Evolutionary conservation across 2,113 vertebrate genomes (phyloP).

Genomic region (Myotis lucifugus): DNA sequence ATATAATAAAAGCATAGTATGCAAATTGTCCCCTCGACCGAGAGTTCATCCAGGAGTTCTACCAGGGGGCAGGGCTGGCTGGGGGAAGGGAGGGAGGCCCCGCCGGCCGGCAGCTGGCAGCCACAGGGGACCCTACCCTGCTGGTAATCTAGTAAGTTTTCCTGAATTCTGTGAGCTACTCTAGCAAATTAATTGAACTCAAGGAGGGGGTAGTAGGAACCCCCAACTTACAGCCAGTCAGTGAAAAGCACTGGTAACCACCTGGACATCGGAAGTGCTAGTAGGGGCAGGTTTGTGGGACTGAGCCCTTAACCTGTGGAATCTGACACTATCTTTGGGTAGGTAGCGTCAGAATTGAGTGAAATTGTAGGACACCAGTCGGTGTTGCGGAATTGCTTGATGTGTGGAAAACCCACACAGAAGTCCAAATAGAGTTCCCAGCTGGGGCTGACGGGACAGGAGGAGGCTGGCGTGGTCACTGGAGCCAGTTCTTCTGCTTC

Average conservation of each 20-base stretch:
- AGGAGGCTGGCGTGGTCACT: neutral
- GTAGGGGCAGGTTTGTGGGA: neutral
- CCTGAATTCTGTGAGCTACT: neutral
- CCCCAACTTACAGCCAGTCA: neutral
- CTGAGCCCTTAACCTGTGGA: neutral
- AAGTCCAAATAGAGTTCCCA: neutral
- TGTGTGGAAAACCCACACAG: neutral
- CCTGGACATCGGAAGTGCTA: neutral
- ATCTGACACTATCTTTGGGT: neutral
- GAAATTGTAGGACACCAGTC: neutral
- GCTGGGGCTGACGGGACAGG: neutral
- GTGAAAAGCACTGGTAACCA: neutral
- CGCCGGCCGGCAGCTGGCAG: too few species aligned
- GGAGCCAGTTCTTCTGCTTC: neutral
- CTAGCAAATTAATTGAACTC: conserved; percentile 13
- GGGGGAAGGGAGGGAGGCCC: too few species aligned
- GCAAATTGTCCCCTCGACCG: too few species aligned
- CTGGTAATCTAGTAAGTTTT: neutral
- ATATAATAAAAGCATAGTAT: too few species aligned
- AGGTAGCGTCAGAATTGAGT: neutral
- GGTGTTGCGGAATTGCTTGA: neutral
- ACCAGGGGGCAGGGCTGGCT: neutral
- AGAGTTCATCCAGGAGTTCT: too few species aligned
- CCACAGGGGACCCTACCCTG: too few species aligned
- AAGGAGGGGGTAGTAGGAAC: neutral